Conservation (phyloP, 2,888 invertebrate genomes). For the Pimpla rufipes region DNA sequence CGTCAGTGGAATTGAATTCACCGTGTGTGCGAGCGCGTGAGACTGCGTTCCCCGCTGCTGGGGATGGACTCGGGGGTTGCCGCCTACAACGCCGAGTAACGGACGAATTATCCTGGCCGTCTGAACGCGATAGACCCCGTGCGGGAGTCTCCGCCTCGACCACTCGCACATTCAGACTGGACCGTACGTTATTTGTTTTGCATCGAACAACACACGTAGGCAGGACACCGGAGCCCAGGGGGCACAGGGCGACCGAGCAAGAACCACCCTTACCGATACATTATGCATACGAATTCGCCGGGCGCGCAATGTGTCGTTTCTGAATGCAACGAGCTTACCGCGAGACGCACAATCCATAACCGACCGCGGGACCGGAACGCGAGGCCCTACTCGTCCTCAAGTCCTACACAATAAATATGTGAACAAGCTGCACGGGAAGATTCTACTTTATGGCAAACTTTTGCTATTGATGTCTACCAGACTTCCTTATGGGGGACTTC, state of each 20-base stretch:
- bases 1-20: conserved; percentile 52
- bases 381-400: conserved; percentile 2
- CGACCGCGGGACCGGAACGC: neutral
- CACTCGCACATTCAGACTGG: conserved; percentile 24
- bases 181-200: conserved; percentile 61
- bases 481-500: no score
- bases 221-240: conserved; percentile 27
- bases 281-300: conserved; percentile 67
- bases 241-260: conserved; percentile 3
- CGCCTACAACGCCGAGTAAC: neutral
- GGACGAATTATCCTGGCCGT: conserved; percentile 9
- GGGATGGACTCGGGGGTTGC: neutral
- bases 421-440: neutral
- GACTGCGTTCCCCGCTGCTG: neutral
- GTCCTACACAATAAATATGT: neutral
- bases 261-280: conserved; percentile 46
- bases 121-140: conserved; percentile 23
- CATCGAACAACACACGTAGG: conserved; percentile 50
- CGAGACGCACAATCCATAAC: conserved; percentile 26
- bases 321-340: neutral
- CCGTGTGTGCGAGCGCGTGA: conserved; percentile 22
- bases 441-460: neutral
- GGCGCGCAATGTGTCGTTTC: conserved; percentile 52
- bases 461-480: neutral
- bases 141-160: conserved; percentile 8